Percentiles rank a stretch among this genome's conserved stretches.
These are phyloP conservation scores for Atrichornis clamosus DNA, from an alignment of 2,113 vertebrate genomes.

Conservation along the genomic window DNA sequence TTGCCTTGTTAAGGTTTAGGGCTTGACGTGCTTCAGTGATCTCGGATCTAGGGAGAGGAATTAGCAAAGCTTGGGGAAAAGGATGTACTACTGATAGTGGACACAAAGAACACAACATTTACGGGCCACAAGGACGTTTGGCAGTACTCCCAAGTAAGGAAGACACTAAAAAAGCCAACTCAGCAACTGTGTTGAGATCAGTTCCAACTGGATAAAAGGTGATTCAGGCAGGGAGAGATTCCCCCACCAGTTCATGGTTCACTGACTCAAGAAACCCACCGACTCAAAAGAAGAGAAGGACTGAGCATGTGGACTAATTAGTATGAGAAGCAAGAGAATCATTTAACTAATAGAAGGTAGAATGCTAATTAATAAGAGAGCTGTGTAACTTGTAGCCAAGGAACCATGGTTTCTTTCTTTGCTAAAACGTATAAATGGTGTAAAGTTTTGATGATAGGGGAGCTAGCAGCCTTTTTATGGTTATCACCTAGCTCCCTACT, in stretches of 20 bases:
- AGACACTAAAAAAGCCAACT: neutral
- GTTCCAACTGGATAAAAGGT: neutral
- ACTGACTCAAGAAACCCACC: neutral
- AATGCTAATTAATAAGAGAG: neutral
- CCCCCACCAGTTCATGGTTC: neutral
- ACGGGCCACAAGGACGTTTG: neutral
- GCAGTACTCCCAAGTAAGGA: neutral
- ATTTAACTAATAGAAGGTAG: neutral
- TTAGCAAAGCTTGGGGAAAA: neutral
- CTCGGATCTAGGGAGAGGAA: neutral
- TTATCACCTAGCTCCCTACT: neutral
- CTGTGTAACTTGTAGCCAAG: neutral
- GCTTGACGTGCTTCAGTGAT: neutral
- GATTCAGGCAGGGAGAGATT: neutral
- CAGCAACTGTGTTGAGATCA: neutral
- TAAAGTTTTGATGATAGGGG: neutral
- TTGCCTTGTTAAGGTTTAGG: neutral
- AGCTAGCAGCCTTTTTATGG: neutral
- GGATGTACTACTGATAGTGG: neutral
- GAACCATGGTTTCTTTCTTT: neutral
- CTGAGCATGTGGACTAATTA: neutral
- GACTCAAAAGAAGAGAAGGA: neutral
- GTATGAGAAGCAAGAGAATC: neutral
- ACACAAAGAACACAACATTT: neutral
- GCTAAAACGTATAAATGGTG: neutral